A percentile compares a stretch with the other conserved stretches of the same genome.
phyloP scores from a whole-genome alignment of 2,888 invertebrate species.

The Macrophya annulata region DNA sequence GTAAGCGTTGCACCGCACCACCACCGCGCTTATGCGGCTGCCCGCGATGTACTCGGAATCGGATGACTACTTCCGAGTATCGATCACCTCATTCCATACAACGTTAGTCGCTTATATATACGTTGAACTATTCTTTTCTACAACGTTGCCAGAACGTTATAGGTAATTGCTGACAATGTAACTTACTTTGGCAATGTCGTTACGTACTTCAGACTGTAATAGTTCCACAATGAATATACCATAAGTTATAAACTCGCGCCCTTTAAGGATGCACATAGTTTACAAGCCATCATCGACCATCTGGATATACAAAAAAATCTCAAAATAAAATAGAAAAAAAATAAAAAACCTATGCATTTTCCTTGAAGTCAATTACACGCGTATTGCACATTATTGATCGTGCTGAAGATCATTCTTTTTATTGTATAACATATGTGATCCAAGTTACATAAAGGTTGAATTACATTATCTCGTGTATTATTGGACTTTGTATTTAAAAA shows the following conservation, averaged over 20 bases:
- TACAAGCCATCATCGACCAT: no score
- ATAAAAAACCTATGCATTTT: not conserved
- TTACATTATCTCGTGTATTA: not conserved
- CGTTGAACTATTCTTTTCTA: not conserved
- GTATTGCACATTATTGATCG: not conserved
- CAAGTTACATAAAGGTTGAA: not conserved
- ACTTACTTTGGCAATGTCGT: slow-evolving; percentile 17
- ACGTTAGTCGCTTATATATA: not conserved
- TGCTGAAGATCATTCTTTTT: not conserved
- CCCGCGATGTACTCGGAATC: slow-evolving; percentile 51
- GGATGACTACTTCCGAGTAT: slow-evolving; percentile 52
- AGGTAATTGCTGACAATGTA: slow-evolving; percentile 43
- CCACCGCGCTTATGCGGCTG: slow-evolving; percentile 34
- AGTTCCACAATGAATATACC: not conserved
- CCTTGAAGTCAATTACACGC: not conserved
- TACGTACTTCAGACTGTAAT: not conserved
- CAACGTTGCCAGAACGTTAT: not conserved
- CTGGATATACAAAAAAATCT: not conserved
- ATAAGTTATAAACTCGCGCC: not conserved
- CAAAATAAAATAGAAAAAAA: no score
- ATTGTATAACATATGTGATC: not conserved
- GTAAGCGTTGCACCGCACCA: slow-evolving; percentile 46
- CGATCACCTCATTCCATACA: slow-evolving; percentile 34
- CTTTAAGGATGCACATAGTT: not conserved
- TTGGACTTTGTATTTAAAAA: not conserved